Base-by-base conservation (phyloP, 2,113 vertebrate genomes). In the Numenius arquata region DNA sequence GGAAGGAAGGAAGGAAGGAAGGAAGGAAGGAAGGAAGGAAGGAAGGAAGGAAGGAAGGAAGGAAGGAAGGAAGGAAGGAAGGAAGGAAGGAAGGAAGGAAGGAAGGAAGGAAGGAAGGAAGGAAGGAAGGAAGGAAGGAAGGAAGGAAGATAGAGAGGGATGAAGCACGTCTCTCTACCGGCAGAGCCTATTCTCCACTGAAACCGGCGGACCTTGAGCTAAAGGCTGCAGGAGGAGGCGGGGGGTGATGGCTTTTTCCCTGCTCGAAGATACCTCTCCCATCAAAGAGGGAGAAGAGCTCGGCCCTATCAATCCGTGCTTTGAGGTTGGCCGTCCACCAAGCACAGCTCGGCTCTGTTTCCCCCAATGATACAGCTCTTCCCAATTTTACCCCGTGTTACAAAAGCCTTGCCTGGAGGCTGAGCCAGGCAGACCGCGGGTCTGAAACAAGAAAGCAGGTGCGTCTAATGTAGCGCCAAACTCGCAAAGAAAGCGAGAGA, bases 111-210 rank as follows among this genome's bases (percentile, higher is more conserved):
- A 7, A 45, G 41, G 17, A 45, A 45, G 43, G 17, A 45, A 45
- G 43, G 17, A 15, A 7, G 8, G 16, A 34, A 18, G 13, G 32
- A 6, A 48, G 48, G 25, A 13, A 25, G 23, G 23, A 26, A 26
- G 23, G 23, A 8, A 27, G 12, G 22, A 15, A 26, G 6, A 3
- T 4, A 9, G 21, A 21, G 2, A 10, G 7, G 5, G 21, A 11
- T 32, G 6, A 20, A 47, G 11, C 0, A 0, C 2, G 0, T 65
- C 20, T 48, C 41, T 11, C 11, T 50, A 36, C 34, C 71, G 18
- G 5, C 21, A 17, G 18, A 63, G 22, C 7, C 41, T 26, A 21
- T 30, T 8, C 25, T 40, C 19, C 13, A 0, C 34, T 40, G 61
- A 62, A 71, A 30, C 21, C 2, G 6, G 21, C 3, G 5, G 40